These are phyloP conservation scores for Unio pictorum DNA, from an alignment of 2,888 invertebrate species.

Conservation along the genomic window DNA sequence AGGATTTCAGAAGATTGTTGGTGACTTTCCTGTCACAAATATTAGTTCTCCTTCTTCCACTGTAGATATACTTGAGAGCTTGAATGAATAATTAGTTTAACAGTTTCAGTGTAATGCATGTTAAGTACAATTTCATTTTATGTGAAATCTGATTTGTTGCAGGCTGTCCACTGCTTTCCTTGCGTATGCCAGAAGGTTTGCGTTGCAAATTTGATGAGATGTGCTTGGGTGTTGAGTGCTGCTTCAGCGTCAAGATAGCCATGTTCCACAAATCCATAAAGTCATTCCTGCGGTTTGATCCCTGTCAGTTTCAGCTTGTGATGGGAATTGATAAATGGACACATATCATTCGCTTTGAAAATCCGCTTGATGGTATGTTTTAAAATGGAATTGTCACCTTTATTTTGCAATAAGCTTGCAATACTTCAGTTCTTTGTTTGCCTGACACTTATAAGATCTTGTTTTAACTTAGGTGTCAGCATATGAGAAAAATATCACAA, in stretches of 20 bases:
- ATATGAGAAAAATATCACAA: no score
- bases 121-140: background rate
- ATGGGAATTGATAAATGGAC: constrained; percentile 25
- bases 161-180: constrained; percentile 49
- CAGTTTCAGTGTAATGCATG: no score
- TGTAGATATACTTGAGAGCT: no score
- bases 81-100: no score
- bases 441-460: no score
- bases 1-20: no score
- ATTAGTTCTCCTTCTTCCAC: no score
- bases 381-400: background rate
- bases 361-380: constrained; percentile 12
- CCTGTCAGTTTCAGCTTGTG: constrained; percentile 33
- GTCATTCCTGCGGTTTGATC: constrained; percentile 37
- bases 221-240: constrained; percentile 48
- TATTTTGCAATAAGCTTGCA: no score
- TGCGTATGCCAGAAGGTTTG: constrained; percentile 39
- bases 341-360: constrained; percentile 19
- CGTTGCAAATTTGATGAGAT: constrained; percentile 39
- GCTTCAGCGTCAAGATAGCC: constrained; percentile 40
- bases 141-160: constrained; percentile 2
- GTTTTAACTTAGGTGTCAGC: no score
- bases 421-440: no score
- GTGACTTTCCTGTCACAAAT: no score
- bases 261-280: constrained; percentile 44